These are phyloP conservation scores for Sceloporus tristichus DNA, from an alignment of 2,113 vertebrate species.

Conservation along the genomic window DNA sequence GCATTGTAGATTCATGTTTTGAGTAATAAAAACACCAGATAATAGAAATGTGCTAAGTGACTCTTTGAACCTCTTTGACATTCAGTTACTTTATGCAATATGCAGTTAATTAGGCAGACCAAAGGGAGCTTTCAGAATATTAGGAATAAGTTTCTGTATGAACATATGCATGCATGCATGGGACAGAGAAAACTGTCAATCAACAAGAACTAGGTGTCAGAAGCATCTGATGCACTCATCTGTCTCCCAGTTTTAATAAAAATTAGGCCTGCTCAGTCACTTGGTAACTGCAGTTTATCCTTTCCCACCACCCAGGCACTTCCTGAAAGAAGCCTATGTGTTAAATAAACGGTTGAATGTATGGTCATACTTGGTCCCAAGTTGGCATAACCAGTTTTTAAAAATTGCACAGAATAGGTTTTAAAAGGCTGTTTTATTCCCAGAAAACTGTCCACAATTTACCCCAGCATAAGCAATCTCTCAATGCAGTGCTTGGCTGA, in stretches of 20 bases:
- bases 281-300: neutral
- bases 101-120: neutral
- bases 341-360: neutral
- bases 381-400: neutral
- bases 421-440: neutral
- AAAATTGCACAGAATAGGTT: neutral
- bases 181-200: neutral
- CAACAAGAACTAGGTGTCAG: neutral
- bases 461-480: neutral
- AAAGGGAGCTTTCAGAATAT: neutral
- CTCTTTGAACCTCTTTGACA: neutral
- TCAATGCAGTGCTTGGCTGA: neutral
- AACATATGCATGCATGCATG: too few relatives aligned
- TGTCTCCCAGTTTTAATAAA: neutral
- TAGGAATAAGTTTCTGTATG: neutral
- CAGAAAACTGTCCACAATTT: neutral
- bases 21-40: neutral
- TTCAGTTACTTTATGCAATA: neutral
- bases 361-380: neutral
- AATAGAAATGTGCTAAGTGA: neutral
- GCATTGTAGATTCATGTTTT: neutral
- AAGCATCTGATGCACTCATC: neutral
- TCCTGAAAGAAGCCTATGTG: neutral
- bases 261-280: neutral
- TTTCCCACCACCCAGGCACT: neutral